These are phyloP conservation scores for Propithecus perrieri DNA, from an alignment of 2,797 vertebrate species.

Conservation along the genomic window DNA sequence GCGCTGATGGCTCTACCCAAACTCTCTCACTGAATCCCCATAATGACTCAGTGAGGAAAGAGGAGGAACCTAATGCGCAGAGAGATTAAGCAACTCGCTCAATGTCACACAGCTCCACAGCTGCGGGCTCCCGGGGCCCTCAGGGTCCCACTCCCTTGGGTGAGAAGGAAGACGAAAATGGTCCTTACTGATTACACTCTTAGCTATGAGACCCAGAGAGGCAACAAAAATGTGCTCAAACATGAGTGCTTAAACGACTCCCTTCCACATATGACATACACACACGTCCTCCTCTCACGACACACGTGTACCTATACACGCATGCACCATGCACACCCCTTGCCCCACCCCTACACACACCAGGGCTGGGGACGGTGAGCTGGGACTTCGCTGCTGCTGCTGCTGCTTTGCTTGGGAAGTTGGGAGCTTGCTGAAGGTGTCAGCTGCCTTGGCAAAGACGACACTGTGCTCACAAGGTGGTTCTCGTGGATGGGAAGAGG, in stretches of 20 bases:
- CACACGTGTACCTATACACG: accelerated
- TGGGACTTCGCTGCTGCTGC: not conserved
- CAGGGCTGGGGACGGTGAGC: not conserved
- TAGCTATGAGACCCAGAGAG: not conserved
- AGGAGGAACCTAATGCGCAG: not conserved
- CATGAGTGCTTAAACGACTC: not conserved
- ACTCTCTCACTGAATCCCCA: not conserved
- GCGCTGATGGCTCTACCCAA: not conserved
- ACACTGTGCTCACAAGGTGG: not conserved
- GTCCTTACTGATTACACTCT: not conserved
- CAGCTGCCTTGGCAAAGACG: not conserved
- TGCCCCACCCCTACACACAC: too few species aligned
- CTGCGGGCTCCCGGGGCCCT: not conserved
- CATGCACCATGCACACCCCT: not conserved
- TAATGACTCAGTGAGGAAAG: not conserved
- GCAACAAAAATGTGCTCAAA: not conserved
- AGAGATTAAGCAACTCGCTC: not conserved
- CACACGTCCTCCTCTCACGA: too few species aligned
- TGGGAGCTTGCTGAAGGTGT: not conserved
- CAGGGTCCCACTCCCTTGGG: too few species aligned
- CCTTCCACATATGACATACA: not conserved
- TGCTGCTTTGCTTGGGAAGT: not conserved
- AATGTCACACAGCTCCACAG: not conserved
- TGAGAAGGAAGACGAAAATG: not conserved
- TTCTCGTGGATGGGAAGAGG: not conserved